These are phyloP conservation scores for Montifringilla adamsi DNA, from an alignment of 2,113 vertebrate genomes.

Conservation along the genomic window DNA sequence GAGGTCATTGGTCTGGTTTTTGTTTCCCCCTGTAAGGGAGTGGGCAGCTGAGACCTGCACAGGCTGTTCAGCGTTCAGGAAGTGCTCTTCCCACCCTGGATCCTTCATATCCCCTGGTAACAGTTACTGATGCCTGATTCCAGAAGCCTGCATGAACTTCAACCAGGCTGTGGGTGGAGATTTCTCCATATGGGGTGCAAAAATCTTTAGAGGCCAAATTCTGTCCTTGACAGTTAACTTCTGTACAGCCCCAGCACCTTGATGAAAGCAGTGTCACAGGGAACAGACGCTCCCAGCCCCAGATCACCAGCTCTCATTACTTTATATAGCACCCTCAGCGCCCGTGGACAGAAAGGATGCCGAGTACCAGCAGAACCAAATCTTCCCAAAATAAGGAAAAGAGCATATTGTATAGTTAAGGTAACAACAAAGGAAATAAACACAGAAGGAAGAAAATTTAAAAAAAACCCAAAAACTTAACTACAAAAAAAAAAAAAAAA, in stretches of 20 bases:
- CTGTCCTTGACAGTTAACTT: slow-evolving; percentile 45
- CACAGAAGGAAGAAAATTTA: neutral
- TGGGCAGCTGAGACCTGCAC: slow-evolving; percentile 25
- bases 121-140: slow-evolving; percentile 6
- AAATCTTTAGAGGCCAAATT: slow-evolving; percentile 52
- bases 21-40: neutral
- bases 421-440: neutral
- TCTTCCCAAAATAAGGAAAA: neutral
- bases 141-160: slow-evolving; percentile 40
- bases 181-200: slow-evolving; percentile 50
- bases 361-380: neutral
- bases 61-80: slow-evolving; percentile 7
- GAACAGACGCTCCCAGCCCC: slow-evolving; percentile 12
- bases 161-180: neutral
- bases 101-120: neutral
- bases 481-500: neutral
- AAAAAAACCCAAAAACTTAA: no score
- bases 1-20: neutral
- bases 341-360: neutral
- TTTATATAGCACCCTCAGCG: slow-evolving; percentile 6
- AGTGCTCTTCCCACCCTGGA: slow-evolving; percentile 44
- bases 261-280: neutral
- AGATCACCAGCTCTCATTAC: slow-evolving; percentile 5
- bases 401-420: neutral
- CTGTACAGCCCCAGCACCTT: slow-evolving; percentile 13